phyloP scores from a whole-genome alignment of 2,888 invertebrate genomes.

The Parthenolecanium corni region DNA sequence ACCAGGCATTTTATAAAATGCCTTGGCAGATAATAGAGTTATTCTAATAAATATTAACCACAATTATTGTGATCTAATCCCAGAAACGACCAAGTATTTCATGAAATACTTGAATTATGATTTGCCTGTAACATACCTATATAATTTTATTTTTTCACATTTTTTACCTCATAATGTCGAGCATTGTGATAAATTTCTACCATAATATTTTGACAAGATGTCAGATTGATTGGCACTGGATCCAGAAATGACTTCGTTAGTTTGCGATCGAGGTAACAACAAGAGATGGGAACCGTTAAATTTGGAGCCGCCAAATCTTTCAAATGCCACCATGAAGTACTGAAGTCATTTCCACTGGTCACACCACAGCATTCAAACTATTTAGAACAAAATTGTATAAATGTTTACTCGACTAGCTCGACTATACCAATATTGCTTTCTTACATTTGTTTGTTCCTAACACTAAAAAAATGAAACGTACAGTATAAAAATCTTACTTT shows the following conservation, averaged over 20 bases:
- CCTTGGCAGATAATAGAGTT: too few species aligned
- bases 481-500: slow-evolving; percentile 37
- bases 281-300: slow-evolving; percentile 47
- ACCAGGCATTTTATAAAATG: too few species aligned
- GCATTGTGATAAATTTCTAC: slow-evolving; percentile 40
- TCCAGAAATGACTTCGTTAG: slow-evolving; percentile 50
- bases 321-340: slow-evolving; percentile 66
- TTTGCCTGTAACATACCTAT: too few species aligned
- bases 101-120: too few species aligned
- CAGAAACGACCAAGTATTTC: too few species aligned
- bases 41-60: too few species aligned
- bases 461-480: neutral
- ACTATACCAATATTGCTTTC: neutral
- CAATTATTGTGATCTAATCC: too few species aligned
- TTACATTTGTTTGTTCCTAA: neutral
- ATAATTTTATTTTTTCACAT: too few species aligned
- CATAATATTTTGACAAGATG: slow-evolving; percentile 56
- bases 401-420: neutral
- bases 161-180: slow-evolving; percentile 25
- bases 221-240: slow-evolving; percentile 59
- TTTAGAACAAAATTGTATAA: neutral
- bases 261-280: slow-evolving; percentile 47
- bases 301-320: slow-evolving; percentile 50
- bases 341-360: slow-evolving; percentile 64
- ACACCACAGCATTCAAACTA: slow-evolving; percentile 72